Conservation (phyloP, 2,113 vertebrate genomes). For the Murina feae region DNA sequence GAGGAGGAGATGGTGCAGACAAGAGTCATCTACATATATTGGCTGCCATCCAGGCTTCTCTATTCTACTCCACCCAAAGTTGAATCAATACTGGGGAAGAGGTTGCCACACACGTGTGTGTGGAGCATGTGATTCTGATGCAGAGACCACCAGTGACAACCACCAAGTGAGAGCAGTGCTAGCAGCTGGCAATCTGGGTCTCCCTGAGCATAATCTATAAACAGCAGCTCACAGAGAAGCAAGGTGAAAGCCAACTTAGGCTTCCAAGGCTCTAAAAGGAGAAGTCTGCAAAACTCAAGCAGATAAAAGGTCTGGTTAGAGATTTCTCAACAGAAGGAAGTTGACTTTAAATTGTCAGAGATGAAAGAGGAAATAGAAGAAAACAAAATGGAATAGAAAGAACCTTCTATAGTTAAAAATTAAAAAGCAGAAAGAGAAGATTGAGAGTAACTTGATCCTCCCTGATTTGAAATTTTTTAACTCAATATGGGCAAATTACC, state of each 20-base stretch:
- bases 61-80: not conserved
- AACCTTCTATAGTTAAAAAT: not conserved
- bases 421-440: not conserved
- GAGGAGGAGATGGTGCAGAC: not conserved
- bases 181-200: not conserved
- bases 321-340: not conserved
- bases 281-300: not conserved
- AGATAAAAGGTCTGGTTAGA: not conserved
- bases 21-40: not conserved
- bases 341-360: not conserved
- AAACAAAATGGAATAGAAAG: not conserved
- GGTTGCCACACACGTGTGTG: not conserved
- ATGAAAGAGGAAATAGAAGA: not conserved
- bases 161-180: not conserved
- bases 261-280: not conserved
- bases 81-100: not conserved
- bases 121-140: not conserved
- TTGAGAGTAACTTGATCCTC: not conserved
- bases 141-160: not conserved
- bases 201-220: not conserved
- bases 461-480: not conserved
- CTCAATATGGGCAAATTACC: not conserved
- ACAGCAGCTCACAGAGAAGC: not conserved
- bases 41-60: not conserved
- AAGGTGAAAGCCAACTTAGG: not conserved